Conservation (phyloP, 2,888 invertebrate species). For the Schizaphis graminum region DNA sequence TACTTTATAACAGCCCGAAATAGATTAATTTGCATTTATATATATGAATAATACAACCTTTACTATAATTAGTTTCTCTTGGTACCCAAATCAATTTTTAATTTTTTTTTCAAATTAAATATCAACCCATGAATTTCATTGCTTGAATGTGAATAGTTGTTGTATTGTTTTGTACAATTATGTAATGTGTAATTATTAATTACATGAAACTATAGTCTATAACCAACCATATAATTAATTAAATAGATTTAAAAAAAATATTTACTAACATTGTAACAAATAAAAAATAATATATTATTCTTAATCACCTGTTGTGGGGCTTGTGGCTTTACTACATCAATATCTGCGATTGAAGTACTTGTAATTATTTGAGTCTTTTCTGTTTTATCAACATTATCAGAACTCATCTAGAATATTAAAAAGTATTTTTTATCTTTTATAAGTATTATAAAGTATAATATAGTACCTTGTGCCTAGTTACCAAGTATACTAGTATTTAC, state of each 20-base stretch:
- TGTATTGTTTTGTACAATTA: not conserved
- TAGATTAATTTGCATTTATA: not conserved
- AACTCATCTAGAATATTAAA: not conserved
- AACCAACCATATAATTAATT: not conserved
- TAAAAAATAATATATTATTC: not conserved
- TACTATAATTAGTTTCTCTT: not conserved
- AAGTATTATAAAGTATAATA: not conserved
- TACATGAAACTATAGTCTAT: not conserved
- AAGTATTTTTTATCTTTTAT: not conserved
- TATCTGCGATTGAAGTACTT: not conserved
- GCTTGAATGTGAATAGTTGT: not conserved
- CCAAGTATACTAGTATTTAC: too few species aligned
- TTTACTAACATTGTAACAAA: slow-evolving; percentile 1
- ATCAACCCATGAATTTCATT: not conserved
- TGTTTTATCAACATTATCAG: not conserved
- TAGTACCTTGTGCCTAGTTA: too few species aligned
- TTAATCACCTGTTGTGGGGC: not conserved
- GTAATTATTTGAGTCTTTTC: not conserved
- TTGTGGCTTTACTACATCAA: not conserved
- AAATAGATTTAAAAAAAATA: not conserved
- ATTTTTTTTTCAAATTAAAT: slow-evolving; percentile 11
- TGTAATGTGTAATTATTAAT: not conserved
- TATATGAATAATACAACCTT: slow-evolving; percentile 9
- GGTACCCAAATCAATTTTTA: not conserved
- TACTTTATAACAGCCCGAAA: not conserved